A percentile compares a stretch with the other conserved stretches of the same genome.
Evolutionary conservation across 1,140 invertebrate species (phyloP).

Genomic region (Cotesia chilonis): DNA sequence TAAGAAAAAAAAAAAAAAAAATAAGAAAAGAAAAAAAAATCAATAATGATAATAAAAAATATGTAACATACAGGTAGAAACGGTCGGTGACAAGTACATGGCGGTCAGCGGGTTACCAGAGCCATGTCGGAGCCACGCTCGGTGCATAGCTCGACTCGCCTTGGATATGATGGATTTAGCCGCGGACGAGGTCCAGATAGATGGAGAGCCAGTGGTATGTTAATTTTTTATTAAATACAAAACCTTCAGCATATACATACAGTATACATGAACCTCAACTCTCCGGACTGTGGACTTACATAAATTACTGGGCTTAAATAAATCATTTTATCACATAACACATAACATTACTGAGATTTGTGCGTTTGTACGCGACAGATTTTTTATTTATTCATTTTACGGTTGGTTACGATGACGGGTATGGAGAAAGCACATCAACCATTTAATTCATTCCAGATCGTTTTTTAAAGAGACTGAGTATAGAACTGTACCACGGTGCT

Average conservation of each 20-base stretch:
- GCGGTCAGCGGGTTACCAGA: constrained; percentile 96
- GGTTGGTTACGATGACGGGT: neutral
- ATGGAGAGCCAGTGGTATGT: constrained; percentile 82
- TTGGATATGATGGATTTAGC: constrained; percentile 95
- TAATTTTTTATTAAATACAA: constrained; percentile 5
- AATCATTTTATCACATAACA: constrained; percentile 6
- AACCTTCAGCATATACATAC: constrained; percentile 6
- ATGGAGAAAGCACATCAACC: neutral
- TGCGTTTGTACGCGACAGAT: neutral
- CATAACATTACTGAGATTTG: constrained; percentile 5
- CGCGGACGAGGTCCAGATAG: constrained; percentile 82
- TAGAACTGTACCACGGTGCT: too few species aligned
- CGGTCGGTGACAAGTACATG: constrained; percentile 99
- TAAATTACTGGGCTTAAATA: neutral
- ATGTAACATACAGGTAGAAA: constrained; percentile 83
- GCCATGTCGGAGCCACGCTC: constrained; percentile 87
- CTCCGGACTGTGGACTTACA: too few species aligned
- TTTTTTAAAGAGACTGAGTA: too few species aligned
- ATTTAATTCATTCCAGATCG: too few species aligned
- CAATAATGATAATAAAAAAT: neutral
- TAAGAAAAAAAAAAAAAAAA: too few species aligned
- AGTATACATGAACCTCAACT: too few species aligned
- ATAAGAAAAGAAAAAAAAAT: too few species aligned
- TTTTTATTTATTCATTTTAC: neutral
- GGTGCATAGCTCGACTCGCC: constrained; percentile 90